Conservation (phyloP, 2,888 invertebrate species). For the Andricus curvator region DNA sequence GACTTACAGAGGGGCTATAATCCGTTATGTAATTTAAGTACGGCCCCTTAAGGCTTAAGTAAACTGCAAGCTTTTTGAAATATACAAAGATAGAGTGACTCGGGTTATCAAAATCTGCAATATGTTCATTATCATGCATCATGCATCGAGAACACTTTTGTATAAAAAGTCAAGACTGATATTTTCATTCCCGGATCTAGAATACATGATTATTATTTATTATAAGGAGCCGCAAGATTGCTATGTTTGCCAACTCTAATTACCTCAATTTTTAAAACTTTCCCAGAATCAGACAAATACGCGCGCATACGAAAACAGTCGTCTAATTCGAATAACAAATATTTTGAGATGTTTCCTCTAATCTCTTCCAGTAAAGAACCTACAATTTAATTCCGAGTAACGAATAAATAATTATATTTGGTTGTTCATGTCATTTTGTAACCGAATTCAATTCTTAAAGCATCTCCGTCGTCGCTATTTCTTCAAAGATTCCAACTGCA, state of each 20-base stretch:
- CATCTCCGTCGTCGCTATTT: background rate
- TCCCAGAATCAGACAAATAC: too few species aligned
- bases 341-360: background rate
- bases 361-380: background rate
- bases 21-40: too few species aligned
- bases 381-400: background rate
- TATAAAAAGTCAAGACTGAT: background rate
- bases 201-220: background rate
- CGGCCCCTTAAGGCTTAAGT: too few species aligned
- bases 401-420: background rate
- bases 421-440: background rate
- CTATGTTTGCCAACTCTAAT: background rate
- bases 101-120: too few species aligned
- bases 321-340: background rate
- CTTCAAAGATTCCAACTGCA: background rate
- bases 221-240: background rate
- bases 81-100: too few species aligned
- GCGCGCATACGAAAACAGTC: background rate
- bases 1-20: too few species aligned
- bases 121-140: too few species aligned
- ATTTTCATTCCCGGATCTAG: background rate
- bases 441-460: background rate
- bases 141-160: too few species aligned
- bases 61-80: too few species aligned
- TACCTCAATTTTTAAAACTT: background rate